A percentile compares a stretch with the other conserved stretches of the same genome.
phyloP scores from a whole-genome alignment of 2,113 vertebrate species.

The Prolemur simus region DNA sequence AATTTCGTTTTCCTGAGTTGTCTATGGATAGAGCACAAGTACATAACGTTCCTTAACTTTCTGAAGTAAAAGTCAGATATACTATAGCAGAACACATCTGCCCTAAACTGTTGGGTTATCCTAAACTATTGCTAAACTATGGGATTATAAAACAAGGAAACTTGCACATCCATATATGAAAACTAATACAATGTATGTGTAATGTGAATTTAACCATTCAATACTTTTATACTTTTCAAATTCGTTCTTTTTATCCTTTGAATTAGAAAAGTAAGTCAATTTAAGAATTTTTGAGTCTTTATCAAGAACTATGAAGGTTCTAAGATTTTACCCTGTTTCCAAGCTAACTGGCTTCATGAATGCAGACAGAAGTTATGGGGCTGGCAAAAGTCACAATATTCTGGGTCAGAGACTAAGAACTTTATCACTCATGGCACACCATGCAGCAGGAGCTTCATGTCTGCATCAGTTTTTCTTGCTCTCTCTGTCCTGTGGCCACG shows the following conservation, averaged over 20 bases:
- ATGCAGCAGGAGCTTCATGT: background rate
- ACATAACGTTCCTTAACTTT: background rate
- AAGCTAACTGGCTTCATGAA: background rate
- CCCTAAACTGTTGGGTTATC: background rate
- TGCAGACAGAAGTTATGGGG: background rate
- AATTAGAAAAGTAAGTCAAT: background rate
- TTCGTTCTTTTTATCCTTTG: background rate
- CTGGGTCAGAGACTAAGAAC: background rate
- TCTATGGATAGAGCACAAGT: background rate
- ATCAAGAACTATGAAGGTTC: background rate
- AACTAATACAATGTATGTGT: background rate
- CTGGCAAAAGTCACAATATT: background rate
- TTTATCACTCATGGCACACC: background rate
- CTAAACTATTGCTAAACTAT: background rate
- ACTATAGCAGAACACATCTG: background rate
- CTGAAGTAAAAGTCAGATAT: background rate
- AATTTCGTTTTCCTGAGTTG: background rate
- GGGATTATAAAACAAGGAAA: background rate
- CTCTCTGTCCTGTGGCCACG: background rate
- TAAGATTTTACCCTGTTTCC: background rate
- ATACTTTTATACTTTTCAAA: conserved; percentile 12
- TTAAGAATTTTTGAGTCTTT: background rate
- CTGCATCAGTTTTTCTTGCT: background rate
- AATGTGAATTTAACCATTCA: background rate
- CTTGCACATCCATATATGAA: background rate